These are phyloP conservation scores for Furcifer pardalis DNA, from an alignment of 2,797 vertebrate genomes.

Conservation along the genomic window DNA sequence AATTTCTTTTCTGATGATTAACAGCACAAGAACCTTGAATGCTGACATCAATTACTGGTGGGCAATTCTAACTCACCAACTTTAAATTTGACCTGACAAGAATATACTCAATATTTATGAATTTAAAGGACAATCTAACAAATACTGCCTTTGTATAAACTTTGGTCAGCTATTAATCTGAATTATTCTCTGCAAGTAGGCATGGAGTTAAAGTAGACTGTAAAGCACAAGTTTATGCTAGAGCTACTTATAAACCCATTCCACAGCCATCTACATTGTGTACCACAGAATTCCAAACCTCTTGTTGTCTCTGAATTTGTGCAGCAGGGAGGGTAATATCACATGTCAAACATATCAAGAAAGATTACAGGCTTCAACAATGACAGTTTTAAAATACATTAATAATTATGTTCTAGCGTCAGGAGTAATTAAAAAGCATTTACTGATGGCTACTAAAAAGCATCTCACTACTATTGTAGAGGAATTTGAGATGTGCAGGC, in stretches of 20 bases:
- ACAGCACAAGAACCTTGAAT: conserved; percentile 51
- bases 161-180: too few relatives aligned
- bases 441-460: too few relatives aligned
- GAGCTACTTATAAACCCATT: too few relatives aligned
- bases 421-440: too few relatives aligned
- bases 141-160: neutral
- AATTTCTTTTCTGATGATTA: conserved; percentile 59
- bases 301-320: neutral
- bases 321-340: too few relatives aligned
- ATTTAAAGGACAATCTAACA: neutral
- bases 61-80: conserved; percentile 49
- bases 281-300: neutral
- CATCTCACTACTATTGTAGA: too few relatives aligned
- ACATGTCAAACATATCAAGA: neutral
- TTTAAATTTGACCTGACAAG: conserved; percentile 43
- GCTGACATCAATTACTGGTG: conserved; percentile 51
- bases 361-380: too few relatives aligned
- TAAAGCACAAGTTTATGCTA: too few relatives aligned
- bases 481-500: too few relatives aligned
- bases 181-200: neutral
- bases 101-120: conserved; percentile 34
- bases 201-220: neutral
- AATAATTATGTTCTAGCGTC: too few relatives aligned
- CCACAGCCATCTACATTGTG: neutral
- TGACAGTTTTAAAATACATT: too few relatives aligned